Evolutionary conservation across 2,113 vertebrate genomes (phyloP).

Genomic region (Scomber colias): DNA sequence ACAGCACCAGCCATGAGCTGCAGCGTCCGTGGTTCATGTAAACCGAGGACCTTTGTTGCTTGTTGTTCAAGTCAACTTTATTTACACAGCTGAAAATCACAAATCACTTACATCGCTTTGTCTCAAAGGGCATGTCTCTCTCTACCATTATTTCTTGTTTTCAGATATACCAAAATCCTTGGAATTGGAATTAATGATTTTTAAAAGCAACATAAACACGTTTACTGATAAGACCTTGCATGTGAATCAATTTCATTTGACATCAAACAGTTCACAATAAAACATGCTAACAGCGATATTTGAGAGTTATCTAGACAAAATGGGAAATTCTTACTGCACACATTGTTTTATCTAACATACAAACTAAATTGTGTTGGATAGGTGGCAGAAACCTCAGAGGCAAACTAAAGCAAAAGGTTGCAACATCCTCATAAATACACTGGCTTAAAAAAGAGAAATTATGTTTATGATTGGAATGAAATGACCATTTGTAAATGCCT

Average conservation of each 20-base stretch:
- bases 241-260: no score
- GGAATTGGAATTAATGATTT: background rate
- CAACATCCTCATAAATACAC: background rate
- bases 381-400: background rate
- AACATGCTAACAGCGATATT: background rate
- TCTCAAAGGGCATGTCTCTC: background rate
- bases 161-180: background rate
- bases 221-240: no score
- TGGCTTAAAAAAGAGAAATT: background rate
- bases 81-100: no score
- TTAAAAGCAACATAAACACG: no score
- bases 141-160: background rate
- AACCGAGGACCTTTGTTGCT: no score
- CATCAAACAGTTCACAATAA: no score
- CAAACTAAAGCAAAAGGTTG: background rate
- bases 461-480: background rate
- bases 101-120: no score
- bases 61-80: no score
- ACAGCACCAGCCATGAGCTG: background rate
- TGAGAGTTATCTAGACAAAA: background rate
- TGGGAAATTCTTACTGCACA: background rate
- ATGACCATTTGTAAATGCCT: background rate
- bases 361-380: background rate
- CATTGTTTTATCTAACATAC: no score
- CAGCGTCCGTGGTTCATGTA: background rate